phyloP scores from a whole-genome alignment of 2,797 vertebrate species.

The Thripadectes ignobilis region DNA sequence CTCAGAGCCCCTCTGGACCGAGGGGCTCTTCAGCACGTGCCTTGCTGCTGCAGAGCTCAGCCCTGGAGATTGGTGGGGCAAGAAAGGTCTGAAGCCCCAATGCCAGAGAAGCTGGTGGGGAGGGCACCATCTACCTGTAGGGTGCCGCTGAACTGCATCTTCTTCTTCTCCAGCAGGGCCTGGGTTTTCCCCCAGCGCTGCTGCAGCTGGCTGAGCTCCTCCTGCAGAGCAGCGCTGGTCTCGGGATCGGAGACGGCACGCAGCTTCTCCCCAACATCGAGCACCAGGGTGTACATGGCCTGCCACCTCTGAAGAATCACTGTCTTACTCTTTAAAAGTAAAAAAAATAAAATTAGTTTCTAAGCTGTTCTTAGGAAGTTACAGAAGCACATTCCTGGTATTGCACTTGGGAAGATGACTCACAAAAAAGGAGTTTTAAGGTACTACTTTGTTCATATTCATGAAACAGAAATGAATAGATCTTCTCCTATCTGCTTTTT shows the following conservation, averaged over 20 bases:
- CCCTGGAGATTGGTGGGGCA: not conserved
- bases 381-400: not conserved
- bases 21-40: not conserved
- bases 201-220: constrained; percentile 80
- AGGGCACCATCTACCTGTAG: constrained; percentile 77
- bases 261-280: constrained; percentile 84
- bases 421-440: not conserved
- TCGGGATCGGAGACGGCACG: constrained; percentile 71
- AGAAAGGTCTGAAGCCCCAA: not conserved
- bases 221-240: constrained; percentile 75
- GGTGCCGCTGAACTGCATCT: constrained; percentile 68
- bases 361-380: not conserved
- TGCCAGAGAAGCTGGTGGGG: not conserved
- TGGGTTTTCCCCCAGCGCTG: constrained; percentile 82
- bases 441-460: not conserved
- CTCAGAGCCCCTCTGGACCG: accelerated
- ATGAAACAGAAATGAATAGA: not conserved
- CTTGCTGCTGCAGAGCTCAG: not conserved
- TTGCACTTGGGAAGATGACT: not conserved
- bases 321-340: constrained; percentile 78
- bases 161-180: constrained; percentile 74
- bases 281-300: constrained; percentile 77
- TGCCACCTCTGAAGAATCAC: constrained; percentile 83
- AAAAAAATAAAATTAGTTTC: not conserved
- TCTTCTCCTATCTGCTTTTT: not conserved